These are phyloP conservation scores for Furcula furcula DNA, from an alignment of 2,888 invertebrate species.

Conservation along the genomic window DNA sequence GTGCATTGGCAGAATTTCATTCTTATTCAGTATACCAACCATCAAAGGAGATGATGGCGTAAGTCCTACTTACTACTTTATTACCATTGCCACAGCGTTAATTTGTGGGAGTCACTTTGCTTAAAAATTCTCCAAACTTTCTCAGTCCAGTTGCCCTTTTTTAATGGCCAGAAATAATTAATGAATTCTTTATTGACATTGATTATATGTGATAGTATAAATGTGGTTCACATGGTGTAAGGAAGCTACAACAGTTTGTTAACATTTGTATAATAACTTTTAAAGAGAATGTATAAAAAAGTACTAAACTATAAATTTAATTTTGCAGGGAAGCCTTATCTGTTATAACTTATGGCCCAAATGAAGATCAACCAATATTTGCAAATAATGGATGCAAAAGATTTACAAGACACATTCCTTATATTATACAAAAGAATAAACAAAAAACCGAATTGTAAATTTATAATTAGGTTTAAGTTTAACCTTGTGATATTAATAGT, in stretches of 20 bases:
- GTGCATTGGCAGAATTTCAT: slow-evolving; percentile 86
- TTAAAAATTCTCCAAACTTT: no score
- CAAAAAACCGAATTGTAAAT: slow-evolving; percentile 38
- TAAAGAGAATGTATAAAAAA: no score
- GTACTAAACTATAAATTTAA: not conserved
- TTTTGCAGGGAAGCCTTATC: slow-evolving; percentile 83
- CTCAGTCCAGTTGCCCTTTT: no score
- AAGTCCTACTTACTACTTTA: no score
- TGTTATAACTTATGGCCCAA: slow-evolving; percentile 88
- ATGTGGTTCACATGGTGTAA: no score
- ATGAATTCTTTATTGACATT: no score
- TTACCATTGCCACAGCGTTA: no score
- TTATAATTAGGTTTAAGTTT: slow-evolving; percentile 6
- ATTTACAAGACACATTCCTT: slow-evolving; percentile 89
- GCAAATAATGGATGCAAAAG: slow-evolving; percentile 95
- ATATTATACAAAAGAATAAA: slow-evolving; percentile 67
- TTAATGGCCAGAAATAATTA: no score
- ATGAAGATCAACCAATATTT: slow-evolving; percentile 87
- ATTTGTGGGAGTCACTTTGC: no score
- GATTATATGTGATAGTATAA: no score
- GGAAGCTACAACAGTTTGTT: no score
- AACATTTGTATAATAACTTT: no score
- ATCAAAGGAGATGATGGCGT: slow-evolving; percentile 68
- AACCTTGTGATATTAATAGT: slow-evolving; percentile 26
- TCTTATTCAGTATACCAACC: slow-evolving; percentile 52